Percentiles rank a stretch among this genome's conserved stretches.
These are phyloP conservation scores for Charanyca ferruginea DNA, from an alignment of 2,888 invertebrate species.

Conservation along the genomic window DNA sequence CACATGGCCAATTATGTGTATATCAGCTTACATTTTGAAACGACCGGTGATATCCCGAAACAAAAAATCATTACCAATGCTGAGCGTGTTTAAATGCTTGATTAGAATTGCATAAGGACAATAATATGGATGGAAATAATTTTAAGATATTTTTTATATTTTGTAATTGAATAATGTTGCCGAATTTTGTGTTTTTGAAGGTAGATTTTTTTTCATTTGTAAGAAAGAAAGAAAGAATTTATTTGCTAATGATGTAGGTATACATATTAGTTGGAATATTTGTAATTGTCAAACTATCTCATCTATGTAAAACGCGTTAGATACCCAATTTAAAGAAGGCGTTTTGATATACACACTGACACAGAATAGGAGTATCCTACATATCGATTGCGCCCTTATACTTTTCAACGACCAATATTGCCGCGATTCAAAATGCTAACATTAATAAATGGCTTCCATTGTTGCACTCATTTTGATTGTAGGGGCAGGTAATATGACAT, in stretches of 20 bases:
- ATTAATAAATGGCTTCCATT: constrained; percentile 8
- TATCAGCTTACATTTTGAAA: constrained; percentile 29
- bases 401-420: constrained; percentile 13
- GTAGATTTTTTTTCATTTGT: background rate
- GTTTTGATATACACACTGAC: background rate
- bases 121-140: background rate
- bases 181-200: background rate
- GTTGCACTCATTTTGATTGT: background rate
- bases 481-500: too few species aligned
- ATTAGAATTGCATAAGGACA: background rate
- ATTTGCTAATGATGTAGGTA: too few species aligned
- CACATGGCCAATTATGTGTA: constrained; percentile 30
- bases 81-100: constrained; percentile 1
- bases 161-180: background rate
- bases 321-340: background rate
- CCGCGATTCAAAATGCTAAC: constrained; percentile 1
- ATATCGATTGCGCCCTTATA: constrained; percentile 45
- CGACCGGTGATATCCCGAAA: background rate
- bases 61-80: background rate
- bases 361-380: background rate
- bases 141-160: background rate
- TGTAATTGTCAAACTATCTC: too few species aligned
- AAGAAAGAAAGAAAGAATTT: too few species aligned
- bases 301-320: too few species aligned
- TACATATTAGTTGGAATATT: too few species aligned